A percentile compares a stretch with the other conserved stretches of the same genome.
phyloP scores from a whole-genome alignment of 2,113 vertebrate species.

The Cololabis saira region DNA sequence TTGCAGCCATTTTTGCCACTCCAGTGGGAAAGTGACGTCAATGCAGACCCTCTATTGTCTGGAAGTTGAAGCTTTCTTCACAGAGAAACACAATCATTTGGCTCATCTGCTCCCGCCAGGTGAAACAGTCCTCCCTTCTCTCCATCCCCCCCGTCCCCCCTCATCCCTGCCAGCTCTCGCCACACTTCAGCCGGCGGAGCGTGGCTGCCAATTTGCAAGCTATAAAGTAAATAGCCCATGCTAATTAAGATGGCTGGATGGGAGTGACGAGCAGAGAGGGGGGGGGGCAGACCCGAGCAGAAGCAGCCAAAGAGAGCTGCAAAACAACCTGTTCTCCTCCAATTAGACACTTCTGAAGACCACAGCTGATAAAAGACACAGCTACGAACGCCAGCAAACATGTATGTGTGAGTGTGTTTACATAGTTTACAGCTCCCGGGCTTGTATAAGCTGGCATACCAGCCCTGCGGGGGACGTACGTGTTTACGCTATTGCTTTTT shows the following conservation, averaged over 20 bases:
- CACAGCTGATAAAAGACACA: constrained; percentile 42
- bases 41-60: no score
- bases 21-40: no score
- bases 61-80: neutral
- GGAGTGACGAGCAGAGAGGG: constrained; percentile 49
- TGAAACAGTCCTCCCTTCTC: constrained; percentile 36
- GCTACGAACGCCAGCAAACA: constrained; percentile 15
- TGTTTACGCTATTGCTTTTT: constrained; percentile 42
- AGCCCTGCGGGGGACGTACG: constrained; percentile 13
- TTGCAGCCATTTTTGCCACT: no score
- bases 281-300: constrained; percentile 45
- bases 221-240: constrained; percentile 78
- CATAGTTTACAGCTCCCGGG: constrained; percentile 32
- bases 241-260: constrained; percentile 78
- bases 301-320: constrained; percentile 59
- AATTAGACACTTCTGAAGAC: constrained; percentile 69
- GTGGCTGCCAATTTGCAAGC: constrained; percentile 74
- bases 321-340: constrained; percentile 71
- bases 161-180: constrained; percentile 22
- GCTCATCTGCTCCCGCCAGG: constrained; percentile 35
- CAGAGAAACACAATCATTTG: constrained; percentile 27
- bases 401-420: constrained; percentile 37
- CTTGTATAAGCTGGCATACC: constrained; percentile 20
- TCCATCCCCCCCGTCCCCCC: constrained; percentile 7
- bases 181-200: constrained; percentile 62